Evolutionary conservation across 2,797 vertebrate species (phyloP), one percentile per base, ranked within the genome.

Genomic region (Sebastes wilsoni): DNA sequence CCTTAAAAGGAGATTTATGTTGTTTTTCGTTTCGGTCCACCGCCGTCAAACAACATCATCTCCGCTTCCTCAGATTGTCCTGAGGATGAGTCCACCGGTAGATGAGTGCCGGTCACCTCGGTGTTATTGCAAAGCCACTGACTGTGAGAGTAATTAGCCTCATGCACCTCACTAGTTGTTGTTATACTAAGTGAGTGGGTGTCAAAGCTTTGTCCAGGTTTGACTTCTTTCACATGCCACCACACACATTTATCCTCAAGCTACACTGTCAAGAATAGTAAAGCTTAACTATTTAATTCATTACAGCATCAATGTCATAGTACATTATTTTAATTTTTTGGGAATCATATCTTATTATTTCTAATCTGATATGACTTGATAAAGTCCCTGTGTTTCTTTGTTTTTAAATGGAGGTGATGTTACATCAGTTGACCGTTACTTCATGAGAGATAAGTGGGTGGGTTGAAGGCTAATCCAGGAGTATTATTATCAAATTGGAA

Each of bases 1-100:
- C 91, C 91, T 81, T 92, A 89, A 85, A 93, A 93, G 93, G 93
- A 88, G 23, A 80, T 58, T 4, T 64, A 22, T 23, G 77, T 79
- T 85, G 85, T 86, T 87, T 72, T 84, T 81, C 9, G 16, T 84
- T 84, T 79, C 14, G 14, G 64, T 81, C 42, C 55, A 52, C 20
- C 36, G 32, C 67, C 42, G 10, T 77, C 58, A 68, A 61, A 82
- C 90, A 67, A 82, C 90, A 67, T 69, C 74, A 67, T 55, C 70
- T 84, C 72, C 77, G 49, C 86, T 93, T 93, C 92, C 88, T 88
- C 66, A 75, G 58, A 92, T 91, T 92, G 92, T 92, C 77, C 69
- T 18, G 36, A 46, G 66, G 73, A 77, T 77, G 88, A 85, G 90
- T 79, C 18, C 67, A 25, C 74, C 30, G 42, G 83, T 55, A 72